Base-by-base conservation (phyloP, 2,113 vertebrate species). In the Holacanthus passer region DNA sequence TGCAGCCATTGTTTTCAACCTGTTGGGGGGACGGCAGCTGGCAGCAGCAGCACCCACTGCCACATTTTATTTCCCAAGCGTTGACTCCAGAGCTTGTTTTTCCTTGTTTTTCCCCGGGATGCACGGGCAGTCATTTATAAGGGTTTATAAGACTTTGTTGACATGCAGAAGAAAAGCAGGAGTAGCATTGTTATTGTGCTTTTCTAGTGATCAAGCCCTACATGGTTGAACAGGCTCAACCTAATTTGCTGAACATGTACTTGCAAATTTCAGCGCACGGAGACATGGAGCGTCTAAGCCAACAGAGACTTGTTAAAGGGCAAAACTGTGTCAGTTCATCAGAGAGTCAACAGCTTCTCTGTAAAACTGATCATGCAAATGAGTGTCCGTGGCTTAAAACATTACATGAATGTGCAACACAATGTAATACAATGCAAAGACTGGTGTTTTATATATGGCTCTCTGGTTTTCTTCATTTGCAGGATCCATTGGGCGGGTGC, bases 401-500 rank as follows among this genome's bases (percentile, higher is more conserved):
- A 11, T 10, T 19, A 27, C 27, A 43, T 45, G 32, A 27, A 80
- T 50, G 22, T 31, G 14, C 39, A 24, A 27, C 68, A 56, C 48
- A 13, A 41, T 48, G 5, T 10, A 35, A 47, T 55, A n/a, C n/a
- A n/a, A n/a, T n/a, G n/a, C n/a, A n/a, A 17, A 66, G 12, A 10
- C 14, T 27, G 22, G 9, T 37, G 14, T 63, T 71, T 4, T 29
- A 5, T 19, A 3, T 47, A 12, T 5, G 53, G 2, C 32, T 75
- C 22, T 45, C 9, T 11, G 24, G 32, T 69, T 56, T 60, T 48
- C 24, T 59, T 50, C 11, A 39, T 82, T 77, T 72, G 6, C 83
- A 96, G 95, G 91, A 93, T 96, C 64, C 86, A 94, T 35, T 96
- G 94, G 94, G 94, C 93, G 4, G 94, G 95, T 48, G 95, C 94